Evolutionary conservation across 2,113 vertebrate genomes (phyloP).

Genomic region (Anthoscopus minutus): DNA sequence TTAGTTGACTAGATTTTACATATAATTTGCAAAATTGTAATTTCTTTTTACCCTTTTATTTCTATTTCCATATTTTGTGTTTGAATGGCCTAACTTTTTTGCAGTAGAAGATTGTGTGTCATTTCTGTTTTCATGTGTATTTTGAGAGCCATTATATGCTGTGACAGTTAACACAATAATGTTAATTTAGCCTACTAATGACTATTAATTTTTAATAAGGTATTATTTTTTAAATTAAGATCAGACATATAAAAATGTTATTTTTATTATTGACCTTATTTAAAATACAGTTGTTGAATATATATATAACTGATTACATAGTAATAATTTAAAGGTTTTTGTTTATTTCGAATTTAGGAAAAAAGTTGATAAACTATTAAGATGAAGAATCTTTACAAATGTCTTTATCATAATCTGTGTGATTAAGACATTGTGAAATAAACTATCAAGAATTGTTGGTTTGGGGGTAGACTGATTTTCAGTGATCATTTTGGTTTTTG

Average conservation of each 20-base stretch:
- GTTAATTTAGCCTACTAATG: conserved; percentile 14
- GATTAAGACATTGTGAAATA: not conserved
- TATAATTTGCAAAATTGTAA: not conserved
- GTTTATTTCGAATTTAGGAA: not conserved
- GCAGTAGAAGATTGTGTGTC: not conserved
- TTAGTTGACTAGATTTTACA: not conserved
- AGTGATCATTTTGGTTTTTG: not conserved
- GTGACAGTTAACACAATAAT: conserved; percentile 3
- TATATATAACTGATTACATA: not conserved
- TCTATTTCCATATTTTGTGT: not conserved
- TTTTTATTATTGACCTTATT: conserved; percentile 5
- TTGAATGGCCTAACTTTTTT: conserved; percentile 4
- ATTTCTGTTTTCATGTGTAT: conserved; percentile 4
- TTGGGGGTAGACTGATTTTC: not conserved
- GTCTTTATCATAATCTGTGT: not conserved
- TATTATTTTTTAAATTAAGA: not conserved
- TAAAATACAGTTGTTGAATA: not conserved
- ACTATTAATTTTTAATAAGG: conserved; percentile 25
- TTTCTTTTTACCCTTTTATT: not conserved
- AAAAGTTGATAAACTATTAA: not conserved
- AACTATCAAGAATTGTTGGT: not conserved
- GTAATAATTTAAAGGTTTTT: not conserved
- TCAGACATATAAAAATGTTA: not conserved
- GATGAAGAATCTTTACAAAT: not conserved
- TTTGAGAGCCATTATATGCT: not conserved